Conservation (phyloP, 2,113 vertebrate species). For the Dromiciops gliroides region DNA sequence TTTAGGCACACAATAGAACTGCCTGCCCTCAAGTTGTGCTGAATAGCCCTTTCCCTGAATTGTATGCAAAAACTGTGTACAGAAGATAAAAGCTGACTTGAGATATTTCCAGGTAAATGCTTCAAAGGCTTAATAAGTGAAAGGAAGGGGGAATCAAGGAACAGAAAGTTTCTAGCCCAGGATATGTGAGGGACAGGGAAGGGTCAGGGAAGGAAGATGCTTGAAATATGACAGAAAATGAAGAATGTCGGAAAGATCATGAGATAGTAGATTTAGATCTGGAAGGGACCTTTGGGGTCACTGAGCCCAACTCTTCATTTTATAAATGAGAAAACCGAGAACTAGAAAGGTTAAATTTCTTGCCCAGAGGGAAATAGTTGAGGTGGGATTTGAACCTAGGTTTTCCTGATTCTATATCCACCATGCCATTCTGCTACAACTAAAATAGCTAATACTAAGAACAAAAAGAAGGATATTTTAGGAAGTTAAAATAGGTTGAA, state of each 20-base stretch:
- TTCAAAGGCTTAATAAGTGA: neutral
- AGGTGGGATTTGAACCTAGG: neutral
- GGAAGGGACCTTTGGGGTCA: neutral
- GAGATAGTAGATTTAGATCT: neutral
- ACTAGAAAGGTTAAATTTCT: neutral
- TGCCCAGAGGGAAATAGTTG: neutral
- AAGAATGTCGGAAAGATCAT: neutral
- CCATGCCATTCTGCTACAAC: neutral
- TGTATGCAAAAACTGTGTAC: neutral
- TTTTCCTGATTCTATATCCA: neutral
- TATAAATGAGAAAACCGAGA: neutral
- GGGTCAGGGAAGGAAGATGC: neutral
- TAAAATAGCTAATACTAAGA: neutral
- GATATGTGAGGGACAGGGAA: neutral
- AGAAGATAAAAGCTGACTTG: neutral
- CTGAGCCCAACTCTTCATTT: neutral
- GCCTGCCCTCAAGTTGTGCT: neutral
- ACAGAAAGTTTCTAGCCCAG: neutral
- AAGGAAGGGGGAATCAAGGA: neutral
- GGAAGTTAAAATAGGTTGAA: neutral
- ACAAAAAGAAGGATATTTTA: neutral
- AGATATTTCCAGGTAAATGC: neutral
- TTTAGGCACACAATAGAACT: neutral
- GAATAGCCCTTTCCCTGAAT: neutral
- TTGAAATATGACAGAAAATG: neutral